phyloP scores from a whole-genome alignment of 2,888 invertebrate genomes.

The Agriotes lineatus region DNA sequence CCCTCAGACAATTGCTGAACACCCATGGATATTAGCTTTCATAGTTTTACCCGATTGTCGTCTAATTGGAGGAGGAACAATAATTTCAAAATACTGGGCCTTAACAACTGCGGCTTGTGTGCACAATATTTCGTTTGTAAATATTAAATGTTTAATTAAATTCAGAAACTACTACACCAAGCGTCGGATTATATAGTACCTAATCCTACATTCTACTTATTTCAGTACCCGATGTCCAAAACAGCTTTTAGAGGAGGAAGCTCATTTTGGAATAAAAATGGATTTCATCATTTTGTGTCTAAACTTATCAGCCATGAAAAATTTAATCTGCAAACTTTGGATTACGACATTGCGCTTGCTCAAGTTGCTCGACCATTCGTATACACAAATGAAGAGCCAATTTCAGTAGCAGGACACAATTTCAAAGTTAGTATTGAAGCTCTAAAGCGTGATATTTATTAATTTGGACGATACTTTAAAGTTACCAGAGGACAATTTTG shows the following conservation, averaged over 20 bases:
- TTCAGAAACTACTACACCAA: no score
- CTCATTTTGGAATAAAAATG: slow-evolving; percentile 17
- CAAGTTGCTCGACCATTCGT: slow-evolving; percentile 13
- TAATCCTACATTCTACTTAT: not conserved
- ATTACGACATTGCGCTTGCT: slow-evolving; percentile 20
- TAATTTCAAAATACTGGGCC: slow-evolving; percentile 20
- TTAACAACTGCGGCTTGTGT: slow-evolving; percentile 19
- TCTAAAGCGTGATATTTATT: no score
- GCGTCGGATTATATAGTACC: not conserved
- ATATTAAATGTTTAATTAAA: no score
- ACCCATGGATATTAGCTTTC: slow-evolving; percentile 26
- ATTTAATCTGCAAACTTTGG: slow-evolving; percentile 10
- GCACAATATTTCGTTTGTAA: not conserved
- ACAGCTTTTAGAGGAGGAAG: slow-evolving; percentile 30
- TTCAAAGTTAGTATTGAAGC: not conserved
- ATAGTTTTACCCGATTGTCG: slow-evolving; percentile 9
- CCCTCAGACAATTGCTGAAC: not conserved
- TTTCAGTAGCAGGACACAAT: not conserved
- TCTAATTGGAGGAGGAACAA: slow-evolving; percentile 14
- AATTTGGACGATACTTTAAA: no score
- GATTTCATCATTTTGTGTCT: slow-evolving; percentile 17
- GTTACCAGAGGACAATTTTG: not conserved
- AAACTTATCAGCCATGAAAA: slow-evolving; percentile 16
- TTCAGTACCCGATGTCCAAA: slow-evolving; percentile 19
- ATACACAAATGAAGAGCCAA: slow-evolving; percentile 4